Percentiles rank a stretch among this genome's conserved stretches.
phyloP scores from a whole-genome alignment of 37 sponge, comb jelly and placozoan genomes.

The Diacarnus erythraeanus region DNA sequence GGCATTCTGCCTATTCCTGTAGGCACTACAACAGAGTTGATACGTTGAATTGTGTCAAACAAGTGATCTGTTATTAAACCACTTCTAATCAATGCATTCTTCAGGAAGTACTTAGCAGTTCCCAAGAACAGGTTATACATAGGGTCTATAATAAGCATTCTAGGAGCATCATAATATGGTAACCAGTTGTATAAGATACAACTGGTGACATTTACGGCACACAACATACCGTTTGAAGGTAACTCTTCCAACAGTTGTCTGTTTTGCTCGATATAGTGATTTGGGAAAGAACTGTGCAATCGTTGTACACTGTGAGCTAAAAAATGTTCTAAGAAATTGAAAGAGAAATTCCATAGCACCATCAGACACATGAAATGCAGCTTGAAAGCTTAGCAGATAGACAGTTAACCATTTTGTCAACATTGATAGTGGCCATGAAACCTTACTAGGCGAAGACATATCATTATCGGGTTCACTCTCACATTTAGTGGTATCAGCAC shows the following conservation, averaged over 20 bases:
- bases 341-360: not conserved
- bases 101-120: constrained; percentile 43
- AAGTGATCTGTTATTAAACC: not conserved
- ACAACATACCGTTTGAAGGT: not conserved
- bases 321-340: not conserved
- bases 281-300: not conserved
- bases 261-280: not conserved
- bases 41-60: not conserved
- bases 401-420: no score
- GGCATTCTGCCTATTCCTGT: constrained; percentile 49
- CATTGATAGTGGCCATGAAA: no score
- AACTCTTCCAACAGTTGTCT: not conserved
- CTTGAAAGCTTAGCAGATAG: not conserved
- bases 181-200: not conserved
- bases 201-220: not conserved
- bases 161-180: constrained; percentile 59
- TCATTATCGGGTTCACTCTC: no score
- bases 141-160: constrained; percentile 57
- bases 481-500: no score
- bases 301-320: not conserved
- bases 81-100: constrained; percentile 5
- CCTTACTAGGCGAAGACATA: no score
- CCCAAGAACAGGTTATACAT: constrained; percentile 76
- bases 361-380: not conserved
- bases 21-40: constrained; percentile 36